Base-by-base conservation (phyloP, 2,888 invertebrate genomes). In the Drosophila fulvimacula region DNA sequence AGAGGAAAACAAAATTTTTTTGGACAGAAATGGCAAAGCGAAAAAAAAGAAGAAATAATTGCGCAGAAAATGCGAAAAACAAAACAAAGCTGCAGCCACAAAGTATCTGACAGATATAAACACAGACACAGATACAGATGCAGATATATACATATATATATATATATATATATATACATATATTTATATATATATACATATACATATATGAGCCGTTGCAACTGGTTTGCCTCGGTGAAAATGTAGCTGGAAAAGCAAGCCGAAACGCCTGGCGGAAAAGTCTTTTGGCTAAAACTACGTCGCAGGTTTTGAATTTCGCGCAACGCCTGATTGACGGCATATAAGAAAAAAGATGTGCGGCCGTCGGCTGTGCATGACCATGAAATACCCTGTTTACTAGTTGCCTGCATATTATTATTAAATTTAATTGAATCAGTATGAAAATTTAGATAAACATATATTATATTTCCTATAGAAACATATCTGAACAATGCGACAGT, bases 191-290 rank as follows among this genome's bases (percentile, higher is more conserved):
- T 3, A 30, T 27, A 53, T 5, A 30, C 7, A 42, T 0, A 21
- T 13, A 44, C 15, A 5, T n/a, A 36, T 10, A 51, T 36, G 48
- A 42, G 56, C 53, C 41, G 56, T 56, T 24, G 38, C 74, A 74
- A 75, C 69, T 75, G 75, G 77, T 68, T 77, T 72, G 55, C 15
- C 44, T 42, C 24, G 62, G 76, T 79, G 79, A 76, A 79, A 78
- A 72, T 69, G 56, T 48, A 62, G 65, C 72, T 62, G 57, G 69
- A 73, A 73, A 77, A 64, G 56, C 53, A 44, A 66, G n/a, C 30
- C 46, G 71, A 81, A 73, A 56, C 60, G 55, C 58, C 32, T 65
- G 60, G 68, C 80, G 85, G 82, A 80, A 82, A 82, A 80, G 69
- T 78, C 64, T 77, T 74, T 81, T 66, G 65, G 60, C 55, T 34